A percentile compares a stretch with the other conserved stretches of the same genome.
phyloP scores from a whole-genome alignment of 2,888 invertebrate species.

The Pseudococcus viburni region DNA sequence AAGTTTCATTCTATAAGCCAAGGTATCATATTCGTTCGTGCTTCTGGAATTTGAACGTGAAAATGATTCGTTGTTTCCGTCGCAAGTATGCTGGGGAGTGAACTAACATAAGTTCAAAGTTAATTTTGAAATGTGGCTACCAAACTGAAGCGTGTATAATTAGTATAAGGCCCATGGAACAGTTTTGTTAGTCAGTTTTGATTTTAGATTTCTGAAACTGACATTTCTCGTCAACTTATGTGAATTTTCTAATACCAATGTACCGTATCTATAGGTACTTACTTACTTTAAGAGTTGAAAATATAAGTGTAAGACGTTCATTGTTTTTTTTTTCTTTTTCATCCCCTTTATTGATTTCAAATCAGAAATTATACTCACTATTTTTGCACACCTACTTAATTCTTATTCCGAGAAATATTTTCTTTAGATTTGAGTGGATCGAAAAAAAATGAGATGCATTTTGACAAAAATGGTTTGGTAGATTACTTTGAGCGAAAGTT shows the following conservation, averaged over 20 bases:
- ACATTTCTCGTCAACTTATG: constrained; percentile 13
- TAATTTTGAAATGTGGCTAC: constrained; percentile 39
- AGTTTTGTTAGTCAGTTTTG: constrained; percentile 19
- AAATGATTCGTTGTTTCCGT: constrained; percentile 11
- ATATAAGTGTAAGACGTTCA: not conserved
- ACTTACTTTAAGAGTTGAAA: not conserved
- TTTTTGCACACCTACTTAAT: too few relatives aligned
- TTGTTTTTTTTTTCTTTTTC: not conserved
- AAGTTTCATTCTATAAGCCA: not conserved
- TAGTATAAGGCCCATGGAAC: constrained; percentile 15
- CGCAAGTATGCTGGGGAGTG: not conserved
- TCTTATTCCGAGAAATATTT: too few relatives aligned
- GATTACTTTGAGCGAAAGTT: too few relatives aligned
- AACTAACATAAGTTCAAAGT: constrained; percentile 36
- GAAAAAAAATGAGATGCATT: too few relatives aligned
- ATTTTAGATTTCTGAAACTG: constrained; percentile 36
- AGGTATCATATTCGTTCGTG: not conserved
- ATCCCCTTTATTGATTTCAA: not conserved
- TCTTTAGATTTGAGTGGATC: too few relatives aligned
- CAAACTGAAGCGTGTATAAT: constrained; percentile 36
- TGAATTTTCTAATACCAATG: not conserved
- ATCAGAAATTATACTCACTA: not conserved
- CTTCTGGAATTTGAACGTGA: not conserved
- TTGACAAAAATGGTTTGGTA: too few relatives aligned
- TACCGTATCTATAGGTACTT: not conserved